Evolutionary conservation across 2,888 invertebrate genomes (phyloP).

Genomic region (Byasa hedistus): DNA sequence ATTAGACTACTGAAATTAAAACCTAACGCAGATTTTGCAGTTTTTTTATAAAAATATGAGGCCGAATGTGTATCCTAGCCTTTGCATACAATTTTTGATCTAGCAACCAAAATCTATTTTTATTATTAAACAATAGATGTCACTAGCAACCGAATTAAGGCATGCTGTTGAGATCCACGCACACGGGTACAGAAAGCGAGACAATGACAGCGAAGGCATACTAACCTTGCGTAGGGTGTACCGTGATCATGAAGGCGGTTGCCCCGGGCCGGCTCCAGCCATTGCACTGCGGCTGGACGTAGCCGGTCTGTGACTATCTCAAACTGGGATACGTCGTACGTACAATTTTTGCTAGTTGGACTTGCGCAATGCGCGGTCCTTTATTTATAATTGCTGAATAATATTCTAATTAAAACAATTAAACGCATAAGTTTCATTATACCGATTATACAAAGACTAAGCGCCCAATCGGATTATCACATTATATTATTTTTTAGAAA

Average conservation of each 20-base stretch:
- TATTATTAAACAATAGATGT: conserved; percentile 56
- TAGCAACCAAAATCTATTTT: conserved; percentile 32
- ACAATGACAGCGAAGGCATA: conserved; percentile 46
- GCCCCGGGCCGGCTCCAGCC: conserved; percentile 82
- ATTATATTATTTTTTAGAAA: too few species aligned
- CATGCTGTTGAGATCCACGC: conserved; percentile 54
- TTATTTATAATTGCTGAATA: conserved; percentile 2
- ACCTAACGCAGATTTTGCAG: neutral
- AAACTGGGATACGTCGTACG: conserved; percentile 80
- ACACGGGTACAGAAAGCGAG: conserved; percentile 43
- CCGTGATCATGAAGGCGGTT: conserved; percentile 85
- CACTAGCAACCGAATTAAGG: conserved; percentile 49
- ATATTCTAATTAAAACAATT: too few species aligned
- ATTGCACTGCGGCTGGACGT: conserved; percentile 83
- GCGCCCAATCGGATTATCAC: too few species aligned
- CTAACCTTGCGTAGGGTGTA: conserved; percentile 88
- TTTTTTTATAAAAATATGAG: neutral
- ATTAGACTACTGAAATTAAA: neutral
- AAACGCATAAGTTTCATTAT: too few species aligned
- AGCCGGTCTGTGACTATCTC: conserved; percentile 81
- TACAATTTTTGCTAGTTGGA: conserved; percentile 83
- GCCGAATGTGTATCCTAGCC: neutral
- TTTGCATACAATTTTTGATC: conserved; percentile 16
- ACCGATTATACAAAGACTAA: too few species aligned
- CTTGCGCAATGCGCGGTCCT: conserved; percentile 82